Evolutionary conservation across 2,113 vertebrate species (phyloP).

Genomic region (Oceanites oceanicus): DNA sequence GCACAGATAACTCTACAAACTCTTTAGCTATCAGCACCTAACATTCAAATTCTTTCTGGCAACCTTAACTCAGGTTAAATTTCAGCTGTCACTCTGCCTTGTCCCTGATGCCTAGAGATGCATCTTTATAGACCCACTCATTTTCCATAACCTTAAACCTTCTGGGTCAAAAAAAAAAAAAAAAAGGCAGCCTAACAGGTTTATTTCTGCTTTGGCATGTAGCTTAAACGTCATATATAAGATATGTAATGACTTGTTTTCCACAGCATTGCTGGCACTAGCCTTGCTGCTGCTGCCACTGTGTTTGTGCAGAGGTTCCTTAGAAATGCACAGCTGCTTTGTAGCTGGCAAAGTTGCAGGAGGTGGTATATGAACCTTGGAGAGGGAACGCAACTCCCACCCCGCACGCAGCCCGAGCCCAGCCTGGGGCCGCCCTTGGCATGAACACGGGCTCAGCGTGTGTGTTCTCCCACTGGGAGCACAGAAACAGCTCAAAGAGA

Average conservation of each 20-base stretch:
- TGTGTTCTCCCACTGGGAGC: not conserved
- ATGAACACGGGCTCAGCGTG: accelerated
- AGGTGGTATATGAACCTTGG: not conserved
- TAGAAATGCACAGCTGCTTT: not conserved
- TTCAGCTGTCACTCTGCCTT: not conserved
- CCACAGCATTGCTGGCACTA: not conserved
- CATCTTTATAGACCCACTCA: not conserved
- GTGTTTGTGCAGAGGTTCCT: not conserved
- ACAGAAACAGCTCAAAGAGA: not conserved
- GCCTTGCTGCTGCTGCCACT: not conserved
- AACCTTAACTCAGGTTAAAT: not conserved
- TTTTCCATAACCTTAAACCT: not conserved
- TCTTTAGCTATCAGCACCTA: not conserved
- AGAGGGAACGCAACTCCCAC: not conserved
- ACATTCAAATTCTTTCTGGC: not conserved
- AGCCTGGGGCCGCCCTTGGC: not conserved
- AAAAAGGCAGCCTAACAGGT: not conserved
- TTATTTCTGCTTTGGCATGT: not conserved
- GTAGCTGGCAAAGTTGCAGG: not conserved
- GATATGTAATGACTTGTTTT: conserved; percentile 15
- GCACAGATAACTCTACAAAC: not conserved
- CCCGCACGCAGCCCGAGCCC: not conserved
- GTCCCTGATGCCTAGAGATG: not conserved
- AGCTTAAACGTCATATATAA: not conserved
- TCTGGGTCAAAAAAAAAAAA: no score